Conservation (phyloP, 2,888 invertebrate genomes). For the Venusia cambrica region DNA sequence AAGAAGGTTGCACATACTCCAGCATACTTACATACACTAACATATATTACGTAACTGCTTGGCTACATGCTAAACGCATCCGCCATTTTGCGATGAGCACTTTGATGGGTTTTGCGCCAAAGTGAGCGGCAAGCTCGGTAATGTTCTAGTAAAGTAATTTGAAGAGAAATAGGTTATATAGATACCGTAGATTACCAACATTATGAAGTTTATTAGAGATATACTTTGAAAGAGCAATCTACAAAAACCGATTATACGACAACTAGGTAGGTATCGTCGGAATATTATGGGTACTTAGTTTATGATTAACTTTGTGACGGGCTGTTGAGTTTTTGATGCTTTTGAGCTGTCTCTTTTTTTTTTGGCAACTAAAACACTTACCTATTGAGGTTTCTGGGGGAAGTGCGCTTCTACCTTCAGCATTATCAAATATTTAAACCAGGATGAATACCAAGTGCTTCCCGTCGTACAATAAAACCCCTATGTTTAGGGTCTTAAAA, state of each 20-base stretch:
- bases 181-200: conserved; percentile 27
- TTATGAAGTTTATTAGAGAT: conserved; percentile 36
- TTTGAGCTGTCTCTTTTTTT: conserved; percentile 4
- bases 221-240: conserved; percentile 32
- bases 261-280: conserved; percentile 28
- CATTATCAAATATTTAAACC: too few relatives aligned
- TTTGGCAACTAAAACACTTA: too few relatives aligned
- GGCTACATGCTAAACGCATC: conserved; percentile 50
- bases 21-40: conserved; percentile 12
- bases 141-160: conserved; percentile 44
- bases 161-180: conserved; percentile 29
- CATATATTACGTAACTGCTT: conserved; percentile 49
- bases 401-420: too few relatives aligned
- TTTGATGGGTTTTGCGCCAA: conserved; percentile 59
- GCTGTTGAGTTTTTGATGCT: conserved; percentile 24
- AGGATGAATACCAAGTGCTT: too few relatives aligned
- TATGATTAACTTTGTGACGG: conserved; percentile 23
- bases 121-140: conserved; percentile 55
- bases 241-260: conserved; percentile 36
- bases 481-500: too few relatives aligned
- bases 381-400: too few relatives aligned
- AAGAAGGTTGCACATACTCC: conserved; percentile 36
- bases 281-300: conserved; percentile 5
- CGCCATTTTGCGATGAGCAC: conserved; percentile 68
- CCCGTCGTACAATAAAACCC: too few relatives aligned